phyloP scores from a whole-genome alignment of 2,888 invertebrate genomes.

The Ornithoptera alexandrae region DNA sequence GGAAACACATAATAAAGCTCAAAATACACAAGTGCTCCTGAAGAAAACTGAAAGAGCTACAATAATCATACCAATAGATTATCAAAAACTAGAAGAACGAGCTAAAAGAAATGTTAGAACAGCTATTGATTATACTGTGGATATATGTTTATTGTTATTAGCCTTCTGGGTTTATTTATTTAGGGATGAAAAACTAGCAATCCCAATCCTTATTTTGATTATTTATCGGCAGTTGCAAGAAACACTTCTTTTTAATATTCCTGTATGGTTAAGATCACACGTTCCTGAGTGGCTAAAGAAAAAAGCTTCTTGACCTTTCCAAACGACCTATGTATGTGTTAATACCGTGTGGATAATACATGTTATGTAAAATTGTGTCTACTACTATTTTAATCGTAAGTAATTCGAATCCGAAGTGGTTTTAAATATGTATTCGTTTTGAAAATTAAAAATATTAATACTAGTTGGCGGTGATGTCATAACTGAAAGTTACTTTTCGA shows the following conservation, averaged over 20 bases:
- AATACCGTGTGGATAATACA: slow-evolving; percentile 63
- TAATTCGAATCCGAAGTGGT: slow-evolving; percentile 46
- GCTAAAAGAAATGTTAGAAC: slow-evolving; percentile 85
- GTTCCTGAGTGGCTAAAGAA: slow-evolving; percentile 69
- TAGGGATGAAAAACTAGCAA: slow-evolving; percentile 88
- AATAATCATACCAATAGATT: slow-evolving; percentile 72
- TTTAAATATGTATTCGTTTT: slow-evolving; percentile 41
- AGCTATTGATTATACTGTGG: slow-evolving; percentile 85
- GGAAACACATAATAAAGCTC: slow-evolving; percentile 36
- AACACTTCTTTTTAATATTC: slow-evolving; percentile 80
- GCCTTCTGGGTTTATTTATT: slow-evolving; percentile 91
- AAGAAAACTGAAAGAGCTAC: slow-evolving; percentile 70
- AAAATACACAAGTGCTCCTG: slow-evolving; percentile 58
- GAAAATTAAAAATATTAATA: slow-evolving; percentile 32
- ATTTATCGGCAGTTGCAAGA: slow-evolving; percentile 88
- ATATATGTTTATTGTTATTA: slow-evolving; percentile 85
- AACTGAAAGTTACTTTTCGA: slow-evolving; percentile 40
- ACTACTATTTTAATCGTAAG: slow-evolving; percentile 47
- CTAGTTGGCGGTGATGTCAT: slow-evolving; percentile 62
- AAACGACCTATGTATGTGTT: slow-evolving; percentile 67
- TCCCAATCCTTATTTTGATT: slow-evolving; percentile 87
- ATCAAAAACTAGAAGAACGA: slow-evolving; percentile 79
- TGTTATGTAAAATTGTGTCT: slow-evolving; percentile 67
- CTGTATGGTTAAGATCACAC: slow-evolving; percentile 75
- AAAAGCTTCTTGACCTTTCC: slow-evolving; percentile 68